phyloP scores from a whole-genome alignment of 1,140 invertebrate genomes.

The Drosophila cardini region DNA sequence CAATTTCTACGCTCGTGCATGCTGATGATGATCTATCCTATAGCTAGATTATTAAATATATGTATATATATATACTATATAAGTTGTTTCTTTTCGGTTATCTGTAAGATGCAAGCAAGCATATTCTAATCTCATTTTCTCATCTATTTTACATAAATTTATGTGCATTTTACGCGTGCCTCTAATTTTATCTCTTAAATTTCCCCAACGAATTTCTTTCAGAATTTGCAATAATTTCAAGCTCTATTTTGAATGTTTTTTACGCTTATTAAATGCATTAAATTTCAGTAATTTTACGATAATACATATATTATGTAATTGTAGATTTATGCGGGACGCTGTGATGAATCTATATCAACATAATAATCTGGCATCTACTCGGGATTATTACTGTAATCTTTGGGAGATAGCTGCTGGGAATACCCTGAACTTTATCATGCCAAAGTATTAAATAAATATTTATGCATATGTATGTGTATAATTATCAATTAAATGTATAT shows the following conservation, averaged over 20 bases:
- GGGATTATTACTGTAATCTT: background rate
- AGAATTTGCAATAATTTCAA: constrained; percentile 40
- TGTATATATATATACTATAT: constrained; percentile 17
- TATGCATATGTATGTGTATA: constrained; percentile 63
- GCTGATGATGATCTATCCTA: constrained; percentile 41
- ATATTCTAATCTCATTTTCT: constrained; percentile 26
- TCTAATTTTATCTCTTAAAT: constrained; percentile 17
- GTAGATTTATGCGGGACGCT: constrained; percentile 24
- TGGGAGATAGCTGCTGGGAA: constrained; percentile 3
- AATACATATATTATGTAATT: constrained; percentile 19
- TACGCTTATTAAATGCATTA: constrained; percentile 78
- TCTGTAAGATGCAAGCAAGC: constrained; percentile 43
- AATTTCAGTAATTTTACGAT: constrained; percentile 67
- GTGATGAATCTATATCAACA: constrained; percentile 2
- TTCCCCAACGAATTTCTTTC: constrained; percentile 20
- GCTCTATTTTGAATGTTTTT: constrained; percentile 72
- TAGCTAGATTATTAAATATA: constrained; percentile 27
- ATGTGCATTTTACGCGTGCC: constrained; percentile 33
- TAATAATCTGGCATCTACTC: constrained; percentile 12
- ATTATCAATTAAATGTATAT: constrained; percentile 63
- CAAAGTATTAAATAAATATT: constrained; percentile 40
- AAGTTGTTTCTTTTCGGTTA: constrained; percentile 22
- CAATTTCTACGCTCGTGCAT: constrained; percentile 28
- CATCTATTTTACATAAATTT: constrained; percentile 50
- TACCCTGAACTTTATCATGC: constrained; percentile 35